Evolutionary conservation across 2,113 vertebrate genomes (phyloP).

Genomic region (Microtus oregoni): DNA sequence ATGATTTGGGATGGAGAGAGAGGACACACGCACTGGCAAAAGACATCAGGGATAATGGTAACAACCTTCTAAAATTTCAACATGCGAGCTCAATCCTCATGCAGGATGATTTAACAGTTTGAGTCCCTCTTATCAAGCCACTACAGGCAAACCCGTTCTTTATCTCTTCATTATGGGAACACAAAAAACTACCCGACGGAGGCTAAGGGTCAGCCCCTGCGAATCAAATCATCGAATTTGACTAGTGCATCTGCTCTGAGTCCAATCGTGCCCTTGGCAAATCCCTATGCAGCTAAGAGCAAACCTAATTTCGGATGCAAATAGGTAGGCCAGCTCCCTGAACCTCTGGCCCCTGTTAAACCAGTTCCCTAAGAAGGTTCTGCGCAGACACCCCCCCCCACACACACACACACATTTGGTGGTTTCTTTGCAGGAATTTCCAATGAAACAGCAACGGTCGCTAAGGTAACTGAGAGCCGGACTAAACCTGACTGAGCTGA

Average conservation of each 20-base stretch:
- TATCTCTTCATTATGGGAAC: conserved; percentile 51
- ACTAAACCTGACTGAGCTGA: not conserved
- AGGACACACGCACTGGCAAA: not conserved
- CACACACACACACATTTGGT: not conserved
- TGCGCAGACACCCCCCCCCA: not conserved
- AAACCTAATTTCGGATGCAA: conserved; percentile 56
- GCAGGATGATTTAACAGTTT: conserved; percentile 53
- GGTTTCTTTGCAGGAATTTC: not conserved
- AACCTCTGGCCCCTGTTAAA: not conserved
- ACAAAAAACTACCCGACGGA: not conserved
- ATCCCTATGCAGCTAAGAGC: not conserved
- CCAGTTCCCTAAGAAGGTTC: conserved; percentile 7
- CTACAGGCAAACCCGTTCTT: conserved; percentile 61
- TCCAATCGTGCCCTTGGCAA: not conserved
- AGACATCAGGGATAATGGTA: conserved; percentile 39
- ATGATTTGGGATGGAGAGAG: not conserved
- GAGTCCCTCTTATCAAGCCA: conserved; percentile 43
- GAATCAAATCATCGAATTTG: conserved; percentile 29
- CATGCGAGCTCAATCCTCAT: conserved; percentile 13
- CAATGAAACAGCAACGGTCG: conserved; percentile 50
- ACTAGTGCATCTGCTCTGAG: not conserved
- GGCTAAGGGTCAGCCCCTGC: conserved; percentile 40
- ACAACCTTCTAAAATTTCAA: conserved; percentile 46
- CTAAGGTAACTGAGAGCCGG: conserved; percentile 50
- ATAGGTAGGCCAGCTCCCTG: conserved; percentile 54